These are phyloP conservation scores for Mesochorus sp. DNA, from an alignment of 2,888 invertebrate species.

Conservation along the genomic window DNA sequence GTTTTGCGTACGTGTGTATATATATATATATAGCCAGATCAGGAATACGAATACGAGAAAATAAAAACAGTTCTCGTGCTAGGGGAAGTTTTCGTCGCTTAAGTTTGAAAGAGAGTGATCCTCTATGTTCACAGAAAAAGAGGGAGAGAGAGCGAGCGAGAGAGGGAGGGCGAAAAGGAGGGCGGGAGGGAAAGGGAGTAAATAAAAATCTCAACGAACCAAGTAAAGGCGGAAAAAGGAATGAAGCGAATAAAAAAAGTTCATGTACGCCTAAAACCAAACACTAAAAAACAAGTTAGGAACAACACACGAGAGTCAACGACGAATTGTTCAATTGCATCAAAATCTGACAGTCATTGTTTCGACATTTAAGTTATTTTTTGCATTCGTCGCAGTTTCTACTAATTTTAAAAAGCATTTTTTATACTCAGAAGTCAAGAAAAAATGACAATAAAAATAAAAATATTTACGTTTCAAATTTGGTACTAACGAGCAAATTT, in stretches of 20 bases:
- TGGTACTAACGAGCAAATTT: neutral
- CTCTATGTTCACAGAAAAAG: too few species aligned
- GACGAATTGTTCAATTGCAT: too few species aligned
- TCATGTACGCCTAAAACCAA: slow-evolving; percentile 33
- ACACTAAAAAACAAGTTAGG: slow-evolving; percentile 28
- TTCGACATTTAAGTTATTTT: too few species aligned
- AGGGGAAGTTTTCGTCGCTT: neutral
- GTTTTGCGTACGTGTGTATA: slow-evolving; percentile 34
- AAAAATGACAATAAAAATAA: neutral
- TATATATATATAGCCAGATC: neutral
- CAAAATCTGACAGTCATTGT: too few species aligned
- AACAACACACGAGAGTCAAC: slow-evolving; percentile 39
- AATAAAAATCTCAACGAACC: too few species aligned
- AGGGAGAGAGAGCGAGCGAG: slow-evolving; percentile 18
- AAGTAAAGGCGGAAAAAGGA: too few species aligned
- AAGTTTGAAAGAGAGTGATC: neutral
- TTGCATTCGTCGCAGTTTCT: too few species aligned
- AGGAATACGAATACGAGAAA: neutral
- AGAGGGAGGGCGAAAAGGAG: slow-evolving; percentile 7
- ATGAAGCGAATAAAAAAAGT: slow-evolving; percentile 12
- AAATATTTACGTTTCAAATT: too few species aligned
- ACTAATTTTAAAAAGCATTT: neutral
- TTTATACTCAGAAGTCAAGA: neutral
- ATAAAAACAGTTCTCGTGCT: too few species aligned
- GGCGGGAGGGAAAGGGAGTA: slow-evolving; percentile 55